These are phyloP conservation scores for Nezara viridula DNA, from an alignment of 2,888 invertebrate species.

Conservation along the genomic window DNA sequence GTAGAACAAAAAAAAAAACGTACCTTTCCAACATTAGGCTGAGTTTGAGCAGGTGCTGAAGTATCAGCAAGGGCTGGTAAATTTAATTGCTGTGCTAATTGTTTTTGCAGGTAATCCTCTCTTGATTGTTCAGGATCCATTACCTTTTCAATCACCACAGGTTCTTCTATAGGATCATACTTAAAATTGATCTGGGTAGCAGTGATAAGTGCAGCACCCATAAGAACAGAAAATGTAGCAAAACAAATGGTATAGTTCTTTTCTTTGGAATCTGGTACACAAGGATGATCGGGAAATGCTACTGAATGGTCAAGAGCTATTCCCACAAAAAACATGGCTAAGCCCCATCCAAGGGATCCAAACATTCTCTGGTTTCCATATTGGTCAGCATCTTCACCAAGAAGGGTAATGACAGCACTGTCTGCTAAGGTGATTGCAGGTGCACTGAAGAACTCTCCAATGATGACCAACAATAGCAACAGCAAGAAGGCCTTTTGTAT, in stretches of 20 bases:
- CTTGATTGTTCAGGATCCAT: constrained; percentile 70
- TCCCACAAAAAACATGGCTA: constrained; percentile 98
- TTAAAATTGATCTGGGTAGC: constrained; percentile 86
- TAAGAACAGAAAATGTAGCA: constrained; percentile 94
- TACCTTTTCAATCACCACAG: constrained; percentile 71
- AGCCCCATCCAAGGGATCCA: constrained; percentile 97
- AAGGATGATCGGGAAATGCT: constrained; percentile 93
- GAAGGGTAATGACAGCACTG: constrained; percentile 88
- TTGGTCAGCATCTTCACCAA: constrained; percentile 89
- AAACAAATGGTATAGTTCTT: constrained; percentile 99
- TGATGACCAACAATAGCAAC: constrained; percentile 89
- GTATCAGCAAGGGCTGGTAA: constrained; percentile 82
- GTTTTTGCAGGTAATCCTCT: constrained; percentile 87
- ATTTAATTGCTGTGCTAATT: constrained; percentile 85
- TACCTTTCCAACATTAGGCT: constrained; percentile 68
- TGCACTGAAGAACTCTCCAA: constrained; percentile 98
- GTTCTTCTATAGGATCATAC: constrained; percentile 69
- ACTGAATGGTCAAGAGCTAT: constrained; percentile 97
- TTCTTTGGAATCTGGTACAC: constrained; percentile 87
- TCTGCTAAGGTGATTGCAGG: constrained; percentile 96
- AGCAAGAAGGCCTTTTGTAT: constrained; percentile 97
- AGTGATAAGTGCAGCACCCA: constrained; percentile 93
- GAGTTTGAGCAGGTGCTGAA: constrained; percentile 69
- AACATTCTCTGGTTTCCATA: constrained; percentile 99
- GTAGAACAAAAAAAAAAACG: constrained; percentile 53